Base-by-base conservation (phyloP, 2,113 vertebrate genomes). In the Sphaerodactylus townsendi region DNA sequence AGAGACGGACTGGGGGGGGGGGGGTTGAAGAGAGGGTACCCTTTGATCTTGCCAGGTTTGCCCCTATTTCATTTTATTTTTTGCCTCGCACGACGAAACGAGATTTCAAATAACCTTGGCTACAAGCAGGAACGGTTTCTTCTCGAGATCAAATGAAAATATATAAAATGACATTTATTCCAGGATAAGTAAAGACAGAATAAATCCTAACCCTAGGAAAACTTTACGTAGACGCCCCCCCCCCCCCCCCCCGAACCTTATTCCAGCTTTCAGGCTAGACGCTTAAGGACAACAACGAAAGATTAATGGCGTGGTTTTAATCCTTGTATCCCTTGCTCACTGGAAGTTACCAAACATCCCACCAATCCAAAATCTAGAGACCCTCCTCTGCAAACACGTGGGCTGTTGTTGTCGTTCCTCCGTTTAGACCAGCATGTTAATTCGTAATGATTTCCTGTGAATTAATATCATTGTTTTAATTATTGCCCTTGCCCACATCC, bases 401-500 rank as follows among this genome's bases (percentile, higher is more conserved):
- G 19, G 9, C 21, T 23, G 4, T 39, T 9, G 11, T 66, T 35
- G 15, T 50, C 7, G 37, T 15, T 30, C 33, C 30, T 39, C 7
- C 25, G 19, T 33, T 53, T 25, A 74, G 28, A 41, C 13, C 30
- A 28, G 3, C n/a, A n/a, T 50, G 17, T 50, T 53, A 25, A 3
- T 65, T 33, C 69, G 13, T 19, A 44, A 48, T 19, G 15, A 19
- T 5, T 4, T 21, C 7, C 48, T 84, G 84, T 86, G 86, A 85
- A 84, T 89, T 86, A 81, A 79, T 88, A 59, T 10, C 33, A 46
- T 69, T 17, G n/a, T 78, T 90, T 92, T 84, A 86, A 92, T 90
- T 87, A 77, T 74, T 87, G 74, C 28, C 14, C 66, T 44, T 3
- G 72, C 79, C 85, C 81, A 28, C 73, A 77, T 56, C 23, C 81